Percentiles rank a stretch among this genome's conserved stretches.
These are phyloP conservation scores for Eublepharis macularius DNA, from an alignment of 2,113 vertebrate genomes.

Conservation along the genomic window DNA sequence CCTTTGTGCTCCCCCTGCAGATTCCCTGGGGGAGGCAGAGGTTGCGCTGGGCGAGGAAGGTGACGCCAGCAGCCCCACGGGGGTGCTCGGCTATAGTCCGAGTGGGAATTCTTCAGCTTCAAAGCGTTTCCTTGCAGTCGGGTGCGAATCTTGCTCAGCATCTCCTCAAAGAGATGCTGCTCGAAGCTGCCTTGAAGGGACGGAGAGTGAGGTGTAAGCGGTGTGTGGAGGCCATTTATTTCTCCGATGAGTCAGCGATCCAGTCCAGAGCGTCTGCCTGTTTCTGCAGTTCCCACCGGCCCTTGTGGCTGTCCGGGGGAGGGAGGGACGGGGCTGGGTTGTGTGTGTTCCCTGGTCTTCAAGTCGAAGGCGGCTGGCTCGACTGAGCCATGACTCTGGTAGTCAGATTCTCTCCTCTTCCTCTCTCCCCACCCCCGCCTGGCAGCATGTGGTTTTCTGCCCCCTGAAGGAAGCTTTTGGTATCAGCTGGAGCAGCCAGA, in stretches of 20 bases:
- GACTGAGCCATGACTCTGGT: accelerated
- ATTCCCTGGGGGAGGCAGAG: background rate
- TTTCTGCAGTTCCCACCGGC: no score
- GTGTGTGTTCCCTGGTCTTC: no score
- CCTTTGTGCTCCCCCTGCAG: background rate
- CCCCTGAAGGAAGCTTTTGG: conserved; percentile 85
- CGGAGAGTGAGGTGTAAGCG: no score
- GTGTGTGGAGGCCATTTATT: no score
- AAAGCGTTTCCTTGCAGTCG: no score
- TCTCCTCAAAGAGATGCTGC: no score
- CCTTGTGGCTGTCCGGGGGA: no score
- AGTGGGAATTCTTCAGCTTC: background rate
- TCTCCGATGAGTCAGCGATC: no score
- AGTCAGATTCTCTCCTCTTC: background rate
- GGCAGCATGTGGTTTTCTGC: conserved; percentile 83
- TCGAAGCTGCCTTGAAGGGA: background rate
- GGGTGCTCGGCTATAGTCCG: background rate
- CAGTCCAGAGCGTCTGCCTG: no score
- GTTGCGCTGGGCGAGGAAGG: background rate
- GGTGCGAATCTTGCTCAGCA: background rate
- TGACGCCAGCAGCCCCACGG: no score
- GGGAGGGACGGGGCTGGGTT: no score
- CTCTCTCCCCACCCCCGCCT: conserved; percentile 14
- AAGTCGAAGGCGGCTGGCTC: no score
- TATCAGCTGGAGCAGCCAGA: conserved; percentile 86